Evolutionary conservation across 2,797 vertebrate species (phyloP), one percentile per base, ranked within the genome.

Genomic region (Morelia viridis): DNA sequence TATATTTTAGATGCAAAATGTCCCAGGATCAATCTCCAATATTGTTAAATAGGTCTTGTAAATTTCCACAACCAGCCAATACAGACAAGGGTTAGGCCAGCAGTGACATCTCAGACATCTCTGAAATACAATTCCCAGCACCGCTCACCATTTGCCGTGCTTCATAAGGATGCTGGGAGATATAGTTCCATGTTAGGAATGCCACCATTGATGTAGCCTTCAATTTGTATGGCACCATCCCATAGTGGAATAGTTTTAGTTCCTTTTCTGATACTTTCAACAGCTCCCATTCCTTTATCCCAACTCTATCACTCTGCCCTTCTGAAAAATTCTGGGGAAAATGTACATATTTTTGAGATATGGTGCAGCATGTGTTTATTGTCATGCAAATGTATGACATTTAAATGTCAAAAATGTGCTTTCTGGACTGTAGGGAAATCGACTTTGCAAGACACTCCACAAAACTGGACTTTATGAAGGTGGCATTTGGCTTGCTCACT

Each of bases 381-480:
- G 1, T 13, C 8, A 71, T 86, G 80, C 56, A 86, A 85, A 89
- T 71, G 80, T 8, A 60, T 89, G 91, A 89, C 56, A 86, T 92
- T 92, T 89, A 89, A 92, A 92, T 92, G 62, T 92, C 88, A 92
- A 85, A 71, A 85, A 89, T 86, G 80, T 61, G 6, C 56, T 85
- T 85, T 46, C 64, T 31, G 62, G 56, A 46, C 83, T 46, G 50
- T 9, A 57, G 71, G 60, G 91, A 83, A 62, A 89, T 41, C 91
- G 57, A 22, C 65, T 84, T 68, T 85, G 60, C 26, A 24, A 46
- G 35, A 53, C 50, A 64, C n/a, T 2, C 57, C 31, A 17, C 87
- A 88, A 58, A 83, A n/a, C 61, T 9, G 26, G 91, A 65, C 76
- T 26, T 53, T 85, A 28, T 22, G 24, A 56, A 64, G 24, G 46